Evolutionary conservation across 2,888 invertebrate species (phyloP), one percentile per base, ranked within the genome.

Genomic region (Agriopis leucophaearia): DNA sequence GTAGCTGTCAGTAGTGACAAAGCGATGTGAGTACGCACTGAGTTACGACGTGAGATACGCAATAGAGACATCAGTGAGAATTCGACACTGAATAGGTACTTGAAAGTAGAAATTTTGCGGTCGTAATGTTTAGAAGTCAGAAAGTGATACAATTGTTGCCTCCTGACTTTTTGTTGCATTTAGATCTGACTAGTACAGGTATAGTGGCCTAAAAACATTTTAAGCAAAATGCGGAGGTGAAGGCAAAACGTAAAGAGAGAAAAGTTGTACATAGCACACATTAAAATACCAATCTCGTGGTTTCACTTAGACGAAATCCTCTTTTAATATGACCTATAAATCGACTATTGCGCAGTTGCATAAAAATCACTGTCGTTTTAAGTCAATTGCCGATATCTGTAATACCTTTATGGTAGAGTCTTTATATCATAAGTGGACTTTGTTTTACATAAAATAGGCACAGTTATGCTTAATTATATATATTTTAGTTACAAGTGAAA

Each of bases 1-100:
- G 87, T 88, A 92, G 88, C 78, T 81, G 88, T 88, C 89, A 88
- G 82, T 78, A 71, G 81, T 85, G 84, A 88, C 83, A 82, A 85
- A 83, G 82, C 81, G 73, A 74, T 70, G 71, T 78, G 80, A 77
- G 76, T 73, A 70, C 62, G 69, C 18, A 60, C 35, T 76, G 80
- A 82, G 76, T 78, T 78, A 78, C 72, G 73, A 66, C 60, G 65
- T 47, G 57, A 64, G 48, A 66, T 70, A 68, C 56, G 73, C 68
- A 76, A 81, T 82, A 78, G 75, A 80, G 79, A 80, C 66, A 72
- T 76, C 73, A 79, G 78, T 71, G 78, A 78, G 76, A 62, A 67
- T 81, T 66, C 18, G 69, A 82, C 82, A 79, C 78, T 77, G 66
- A 83, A 81, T 77, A 42, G 40, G 27, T 42, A 70, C 70, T 61